Evolutionary conservation across 2,113 vertebrate genomes (phyloP).

Genomic region (Myrmecophaga tridactyla): DNA sequence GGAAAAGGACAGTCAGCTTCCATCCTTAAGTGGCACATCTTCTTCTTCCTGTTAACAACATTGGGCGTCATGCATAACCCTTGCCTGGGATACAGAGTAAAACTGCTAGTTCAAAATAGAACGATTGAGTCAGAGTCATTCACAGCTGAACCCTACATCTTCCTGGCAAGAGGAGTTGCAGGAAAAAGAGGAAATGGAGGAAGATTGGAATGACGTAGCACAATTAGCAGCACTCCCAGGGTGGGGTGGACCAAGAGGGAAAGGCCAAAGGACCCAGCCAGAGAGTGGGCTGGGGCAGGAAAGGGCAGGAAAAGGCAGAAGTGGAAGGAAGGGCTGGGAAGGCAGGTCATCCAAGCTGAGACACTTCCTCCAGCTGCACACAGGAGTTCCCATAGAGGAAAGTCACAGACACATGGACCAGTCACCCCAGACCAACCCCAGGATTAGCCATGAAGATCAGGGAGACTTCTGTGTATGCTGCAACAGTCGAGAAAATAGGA

Average conservation of each 20-base stretch:
- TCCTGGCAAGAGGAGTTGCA: background rate
- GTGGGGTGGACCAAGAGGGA: background rate
- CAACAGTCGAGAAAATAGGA: background rate
- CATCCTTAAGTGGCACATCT: background rate
- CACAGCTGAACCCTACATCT: background rate
- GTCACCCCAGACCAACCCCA: background rate
- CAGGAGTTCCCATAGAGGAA: background rate
- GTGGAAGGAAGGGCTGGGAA: background rate
- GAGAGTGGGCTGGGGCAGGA: background rate
- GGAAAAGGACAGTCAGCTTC: background rate
- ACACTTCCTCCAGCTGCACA: background rate
- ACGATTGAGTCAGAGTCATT: background rate
- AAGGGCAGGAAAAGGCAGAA: background rate
- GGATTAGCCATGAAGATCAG: background rate
- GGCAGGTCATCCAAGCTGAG: background rate
- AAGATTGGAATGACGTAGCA: background rate
- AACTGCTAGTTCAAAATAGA: background rate
- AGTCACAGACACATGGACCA: background rate
- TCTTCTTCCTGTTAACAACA: no score
- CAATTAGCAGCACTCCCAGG: background rate
- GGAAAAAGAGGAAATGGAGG: background rate
- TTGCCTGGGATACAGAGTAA: background rate
- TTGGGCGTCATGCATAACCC: background rate
- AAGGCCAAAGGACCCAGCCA: background rate
- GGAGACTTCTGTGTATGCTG: no score